Conservation (phyloP, 2,888 invertebrate genomes). For the Nineta flava region DNA sequence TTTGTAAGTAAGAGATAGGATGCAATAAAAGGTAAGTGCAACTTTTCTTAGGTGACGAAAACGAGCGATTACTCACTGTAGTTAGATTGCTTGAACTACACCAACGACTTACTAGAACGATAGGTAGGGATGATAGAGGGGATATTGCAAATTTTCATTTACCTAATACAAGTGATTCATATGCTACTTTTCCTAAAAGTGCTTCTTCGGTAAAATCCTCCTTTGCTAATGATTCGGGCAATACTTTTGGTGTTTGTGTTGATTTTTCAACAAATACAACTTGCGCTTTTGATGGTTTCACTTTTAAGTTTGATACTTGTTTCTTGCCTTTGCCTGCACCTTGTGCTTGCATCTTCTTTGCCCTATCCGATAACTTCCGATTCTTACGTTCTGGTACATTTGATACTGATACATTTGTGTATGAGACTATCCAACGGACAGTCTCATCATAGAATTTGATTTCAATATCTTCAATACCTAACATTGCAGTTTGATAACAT, state of each 20-base stretch:
- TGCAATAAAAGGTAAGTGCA: too few relatives aligned
- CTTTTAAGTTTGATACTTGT: too few relatives aligned
- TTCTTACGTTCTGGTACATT: conserved; percentile 21
- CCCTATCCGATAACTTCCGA: conserved; percentile 26
- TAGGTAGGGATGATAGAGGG: too few relatives aligned
- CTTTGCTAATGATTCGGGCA: conserved; percentile 38
- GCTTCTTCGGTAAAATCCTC: conserved; percentile 30
- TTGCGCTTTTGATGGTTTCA: too few relatives aligned
- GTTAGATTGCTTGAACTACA: too few relatives aligned
- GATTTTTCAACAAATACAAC: conserved; percentile 23
- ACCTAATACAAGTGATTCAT: conserved; percentile 36
- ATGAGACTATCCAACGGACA: conserved; percentile 5
- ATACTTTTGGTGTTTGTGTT: conserved; percentile 42
- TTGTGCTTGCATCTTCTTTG: conserved; percentile 27
- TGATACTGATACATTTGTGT: conserved; percentile 26
- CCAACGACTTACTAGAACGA: too few relatives aligned
- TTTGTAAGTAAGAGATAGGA: too few relatives aligned
- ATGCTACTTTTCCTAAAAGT: conserved; percentile 36
- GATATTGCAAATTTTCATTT: too few relatives aligned
- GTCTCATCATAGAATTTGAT: conserved; percentile 12
- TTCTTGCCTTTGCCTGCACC: conserved; percentile 12
- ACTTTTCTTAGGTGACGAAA: too few relatives aligned
- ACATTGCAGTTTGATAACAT: conserved; percentile 35
- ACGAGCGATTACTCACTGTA: too few relatives aligned
- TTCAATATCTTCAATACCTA: conserved; percentile 33